phyloP scores from a whole-genome alignment of 2,888 invertebrate species.

The Adelognathus sp. region DNA sequence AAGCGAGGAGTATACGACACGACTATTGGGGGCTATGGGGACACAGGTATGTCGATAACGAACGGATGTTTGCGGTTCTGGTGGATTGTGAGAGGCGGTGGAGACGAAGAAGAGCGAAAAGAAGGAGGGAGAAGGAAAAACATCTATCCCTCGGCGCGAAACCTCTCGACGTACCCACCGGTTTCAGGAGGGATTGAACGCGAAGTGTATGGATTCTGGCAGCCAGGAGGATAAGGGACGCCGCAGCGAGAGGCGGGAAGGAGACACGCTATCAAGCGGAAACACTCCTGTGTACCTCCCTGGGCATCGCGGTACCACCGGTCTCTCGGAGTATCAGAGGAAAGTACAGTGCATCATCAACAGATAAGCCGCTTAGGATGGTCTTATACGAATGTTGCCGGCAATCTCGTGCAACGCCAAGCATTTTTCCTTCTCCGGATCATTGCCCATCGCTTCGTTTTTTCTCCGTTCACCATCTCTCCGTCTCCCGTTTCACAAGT shows the following conservation, averaged over 20 bases:
- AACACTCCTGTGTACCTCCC: slow-evolving; percentile 70
- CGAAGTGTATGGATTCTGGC: slow-evolving; percentile 44
- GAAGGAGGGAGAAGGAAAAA: slow-evolving; percentile 20
- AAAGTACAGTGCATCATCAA: slow-evolving; percentile 78
- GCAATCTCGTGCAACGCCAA: slow-evolving; percentile 59
- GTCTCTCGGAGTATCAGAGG: slow-evolving; percentile 66
- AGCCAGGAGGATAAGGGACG: slow-evolving; percentile 52
- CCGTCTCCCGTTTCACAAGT: slow-evolving; percentile 4
- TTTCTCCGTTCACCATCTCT: not conserved
- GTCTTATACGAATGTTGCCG: slow-evolving; percentile 71
- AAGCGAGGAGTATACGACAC: not conserved
- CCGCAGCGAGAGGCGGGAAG: slow-evolving; percentile 58
- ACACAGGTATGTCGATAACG: slow-evolving; percentile 29
- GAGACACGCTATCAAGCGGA: slow-evolving; percentile 75
- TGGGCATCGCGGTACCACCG: slow-evolving; percentile 20
- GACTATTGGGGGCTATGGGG: slow-evolving; percentile 9
- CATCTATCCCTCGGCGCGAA: slow-evolving; percentile 8
- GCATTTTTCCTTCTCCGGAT: slow-evolving; percentile 54
- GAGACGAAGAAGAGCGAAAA: slow-evolving; percentile 12
- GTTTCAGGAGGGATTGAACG: slow-evolving; percentile 24
- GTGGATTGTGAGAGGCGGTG: slow-evolving; percentile 12
- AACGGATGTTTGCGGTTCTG: slow-evolving; percentile 30
- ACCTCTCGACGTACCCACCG: not conserved
- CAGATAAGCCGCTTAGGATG: slow-evolving; percentile 77
- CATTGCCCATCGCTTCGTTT: slow-evolving; percentile 14